Base-by-base conservation (phyloP, 2,113 vertebrate genomes). In the Phaethon lepturus region DNA sequence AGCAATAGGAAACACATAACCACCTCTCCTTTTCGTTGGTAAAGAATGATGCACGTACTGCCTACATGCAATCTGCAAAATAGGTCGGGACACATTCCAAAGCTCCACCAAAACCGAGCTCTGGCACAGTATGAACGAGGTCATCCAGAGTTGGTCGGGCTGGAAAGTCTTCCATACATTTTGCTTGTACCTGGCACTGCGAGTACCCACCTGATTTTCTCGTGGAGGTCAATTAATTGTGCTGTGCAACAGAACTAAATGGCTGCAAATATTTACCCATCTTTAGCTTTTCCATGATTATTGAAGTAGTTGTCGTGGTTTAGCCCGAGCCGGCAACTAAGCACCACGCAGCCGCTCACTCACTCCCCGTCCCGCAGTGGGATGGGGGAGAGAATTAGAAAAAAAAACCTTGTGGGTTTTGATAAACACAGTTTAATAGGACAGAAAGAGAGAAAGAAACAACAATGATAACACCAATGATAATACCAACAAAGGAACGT, bases 121-220 rank as follows among this genome's bases (percentile, higher is more conserved):
- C 49, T 55, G 44, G 24, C 14, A 23, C 14, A 6, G 53, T 52
- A 7, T 23, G 25, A 38, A 44, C 0, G 1, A 63, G 17, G 29
- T 52, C 33, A 67, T 29, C 66, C 15, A 20, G 19, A 25, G 14
- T 0, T 88, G 56, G 31, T 35, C 47, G 26, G 44, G 16, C 47
- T 90, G 79, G 64, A 42, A 35, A 10, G 9, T 26, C 40, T 52
- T 75, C 11, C 18, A 1, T 35, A 24, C 7, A 1, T 55, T 52
- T 53, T 17, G 8, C 16, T 66, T 75, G 8, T 29, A 2, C 22
- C 11, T 28, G n/a, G 31, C 66, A 10, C 49, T 16, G 10, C 1
- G 2, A 49, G 24, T 14, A 38, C 35, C 9, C 33, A 10, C 64
- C 47, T 33, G 60, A 15, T 79, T 79, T 66, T n/a, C 45, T 31